Evolutionary conservation across 2,113 vertebrate genomes (phyloP), one percentile per base, ranked within the genome.

Genomic region (Etheostoma cragini): DNA sequence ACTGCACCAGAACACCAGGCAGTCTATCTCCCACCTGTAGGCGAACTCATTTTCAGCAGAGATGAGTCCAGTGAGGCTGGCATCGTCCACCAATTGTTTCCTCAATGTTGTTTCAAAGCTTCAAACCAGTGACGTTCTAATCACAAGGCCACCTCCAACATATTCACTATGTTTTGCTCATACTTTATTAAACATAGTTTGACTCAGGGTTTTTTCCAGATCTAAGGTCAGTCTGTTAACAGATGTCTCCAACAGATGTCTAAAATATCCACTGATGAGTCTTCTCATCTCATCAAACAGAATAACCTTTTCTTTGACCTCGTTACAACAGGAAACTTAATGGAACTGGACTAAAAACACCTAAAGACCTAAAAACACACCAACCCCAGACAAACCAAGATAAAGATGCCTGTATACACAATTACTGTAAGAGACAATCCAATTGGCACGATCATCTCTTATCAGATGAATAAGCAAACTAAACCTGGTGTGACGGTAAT

Each of bases 201-300:
- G 21, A 62, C 30, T 33, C 2, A 42, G 10, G 38, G 2, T 15
- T 50, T 83, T 70, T 64, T 68, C 47, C 24, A 47, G 49, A 47
- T 86, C 42, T 73, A 53, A 73, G 63, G 67, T 81, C 81, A 65
- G 24, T 35, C 26, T 58, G 52, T 60, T 56, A 10, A 80, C 86
- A 86, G 77, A 87, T 86, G 80, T 86, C 50, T 57, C 30, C 60
- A 72, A 63, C 85, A 87, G 80, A 85, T 87, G 82, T 83, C 46
- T 30, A 30, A 63, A 8, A 46, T 47, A 72, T 71, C 35, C 67
- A 19, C 66, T 73, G 63, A 84, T 73, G 35, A 69, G n/a, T 49
- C 70, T 72, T 69, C 52, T 76, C 66, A 53, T 30, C 30, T 30
- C 30, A 30, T 30, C 26, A 74, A 56, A 24, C 30, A 76, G 54